Conservation (phyloP, 2,888 invertebrate genomes). For the Ichneumon xanthorius region DNA sequence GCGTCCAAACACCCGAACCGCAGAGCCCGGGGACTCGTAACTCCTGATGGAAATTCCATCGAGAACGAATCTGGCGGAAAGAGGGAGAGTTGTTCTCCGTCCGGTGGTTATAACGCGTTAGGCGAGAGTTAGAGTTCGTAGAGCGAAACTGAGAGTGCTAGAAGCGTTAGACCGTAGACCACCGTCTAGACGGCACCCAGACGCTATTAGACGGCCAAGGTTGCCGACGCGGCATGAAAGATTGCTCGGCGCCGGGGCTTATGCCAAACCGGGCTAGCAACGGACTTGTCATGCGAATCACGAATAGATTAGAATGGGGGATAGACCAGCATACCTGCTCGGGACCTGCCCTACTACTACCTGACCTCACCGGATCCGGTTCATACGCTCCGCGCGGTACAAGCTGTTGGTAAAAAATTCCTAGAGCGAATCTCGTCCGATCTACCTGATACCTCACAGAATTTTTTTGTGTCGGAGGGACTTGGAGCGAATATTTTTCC, state of each 20-base stretch:
- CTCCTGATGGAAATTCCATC: conserved; percentile 29
- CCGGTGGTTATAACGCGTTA: conserved; percentile 55
- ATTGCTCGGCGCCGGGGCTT: conserved; percentile 19
- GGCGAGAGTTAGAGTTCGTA: conserved; percentile 17
- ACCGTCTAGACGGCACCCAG: conserved; percentile 67
- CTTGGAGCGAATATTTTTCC: not conserved
- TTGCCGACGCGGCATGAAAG: conserved; percentile 34
- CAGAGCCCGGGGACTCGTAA: not conserved
- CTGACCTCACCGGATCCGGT: not conserved
- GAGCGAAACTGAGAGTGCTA: conserved; percentile 48
- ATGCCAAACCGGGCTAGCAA: conserved; percentile 22
- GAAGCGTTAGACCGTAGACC: conserved; percentile 63
- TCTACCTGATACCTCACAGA: not conserved
- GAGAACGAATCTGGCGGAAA: conserved; percentile 6
- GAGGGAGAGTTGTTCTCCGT: conserved; percentile 39
- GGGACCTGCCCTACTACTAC: not conserved
- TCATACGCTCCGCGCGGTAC: not conserved
- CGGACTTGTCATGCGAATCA: conserved; percentile 63
- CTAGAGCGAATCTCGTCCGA: not conserved
- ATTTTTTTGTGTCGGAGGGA: not conserved
- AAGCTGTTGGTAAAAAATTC: conserved; percentile 5
- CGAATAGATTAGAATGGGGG: conserved; percentile 62
- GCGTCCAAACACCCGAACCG: not conserved
- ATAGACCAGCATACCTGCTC: conserved; percentile 32
- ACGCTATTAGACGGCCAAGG: conserved; percentile 66